Percentiles rank a stretch among this genome's conserved stretches.
Conservation (phyloP, 2,113 vertebrate species). For the Melanotaenia duboulayi region DNA sequence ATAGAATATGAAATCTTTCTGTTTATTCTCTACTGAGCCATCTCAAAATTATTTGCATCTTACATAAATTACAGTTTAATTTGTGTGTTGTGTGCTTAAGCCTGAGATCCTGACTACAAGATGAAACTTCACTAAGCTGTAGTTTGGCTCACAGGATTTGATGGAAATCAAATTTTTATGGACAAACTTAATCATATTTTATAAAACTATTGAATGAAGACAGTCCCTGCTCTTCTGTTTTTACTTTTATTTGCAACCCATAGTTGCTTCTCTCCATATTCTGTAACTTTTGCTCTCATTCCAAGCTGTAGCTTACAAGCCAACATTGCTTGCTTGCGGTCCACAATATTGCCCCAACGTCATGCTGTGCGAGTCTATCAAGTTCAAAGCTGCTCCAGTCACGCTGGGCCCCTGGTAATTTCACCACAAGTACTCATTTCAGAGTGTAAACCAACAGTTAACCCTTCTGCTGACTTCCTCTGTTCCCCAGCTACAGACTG, state of each 20-base stretch:
- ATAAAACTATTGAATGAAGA: no score
- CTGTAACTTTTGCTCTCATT: conserved; percentile 22
- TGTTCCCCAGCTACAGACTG: conserved; percentile 11
- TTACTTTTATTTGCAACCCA: no score
- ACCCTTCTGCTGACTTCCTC: conserved; percentile 26
- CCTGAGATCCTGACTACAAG: no score
- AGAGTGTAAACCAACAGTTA: conserved; percentile 39
- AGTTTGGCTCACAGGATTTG: no score
- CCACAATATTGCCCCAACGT: conserved; percentile 27
- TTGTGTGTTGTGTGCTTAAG: conserved; percentile 16
- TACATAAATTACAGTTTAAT: background rate
- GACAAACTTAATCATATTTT: no score
- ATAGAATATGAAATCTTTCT: conserved; percentile 37
- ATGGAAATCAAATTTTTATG: no score
- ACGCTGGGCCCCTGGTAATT: conserved; percentile 43
- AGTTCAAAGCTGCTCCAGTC: conserved; percentile 58
- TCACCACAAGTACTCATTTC: conserved; percentile 53
- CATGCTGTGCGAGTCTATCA: conserved; percentile 56
- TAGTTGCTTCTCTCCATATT: no score
- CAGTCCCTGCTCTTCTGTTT: no score
- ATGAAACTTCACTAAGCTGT: no score
- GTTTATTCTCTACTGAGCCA: conserved; percentile 20
- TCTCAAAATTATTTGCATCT: background rate
- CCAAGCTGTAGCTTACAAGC: conserved; percentile 29
- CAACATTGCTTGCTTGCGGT: conserved; percentile 15